These are phyloP conservation scores for Rhingia rostrata DNA, from an alignment of 2,888 invertebrate genomes.

Conservation along the genomic window DNA sequence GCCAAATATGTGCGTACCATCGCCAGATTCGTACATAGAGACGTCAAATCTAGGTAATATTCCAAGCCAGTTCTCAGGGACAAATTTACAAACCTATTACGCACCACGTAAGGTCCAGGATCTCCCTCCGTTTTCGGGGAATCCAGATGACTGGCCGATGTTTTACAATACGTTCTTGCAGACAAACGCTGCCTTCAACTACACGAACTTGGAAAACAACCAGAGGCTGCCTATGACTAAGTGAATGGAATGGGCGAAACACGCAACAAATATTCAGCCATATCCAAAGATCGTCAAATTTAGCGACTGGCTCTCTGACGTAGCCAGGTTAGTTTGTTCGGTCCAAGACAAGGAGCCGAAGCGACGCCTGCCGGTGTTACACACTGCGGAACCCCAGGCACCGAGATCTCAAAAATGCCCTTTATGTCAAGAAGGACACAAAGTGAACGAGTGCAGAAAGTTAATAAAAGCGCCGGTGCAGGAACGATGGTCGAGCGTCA, in stretches of 20 bases:
- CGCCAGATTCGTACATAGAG: conserved; percentile 26
- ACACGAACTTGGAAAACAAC: conserved; percentile 61
- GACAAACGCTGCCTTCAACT: conserved; percentile 52
- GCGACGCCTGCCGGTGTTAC: conserved; percentile 25
- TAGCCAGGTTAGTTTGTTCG: conserved; percentile 38
- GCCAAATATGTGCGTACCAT: conserved; percentile 8
- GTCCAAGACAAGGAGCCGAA: conserved; percentile 40
- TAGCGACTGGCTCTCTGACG: neutral
- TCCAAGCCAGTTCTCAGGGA: conserved; percentile 6
- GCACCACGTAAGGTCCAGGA: conserved; percentile 48
- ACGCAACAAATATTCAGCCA: neutral
- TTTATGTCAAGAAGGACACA: conserved; percentile 15
- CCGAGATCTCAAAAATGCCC: conserved; percentile 21
- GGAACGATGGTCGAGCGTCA: conserved; percentile 19
- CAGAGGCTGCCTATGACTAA: conserved; percentile 26
- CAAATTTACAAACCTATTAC: neutral
- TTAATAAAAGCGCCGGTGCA: conserved; percentile 25
- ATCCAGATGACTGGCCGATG: conserved; percentile 54
- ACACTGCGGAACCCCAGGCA: conserved; percentile 4
- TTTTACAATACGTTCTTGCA: conserved; percentile 60
- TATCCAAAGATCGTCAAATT: conserved; percentile 21
- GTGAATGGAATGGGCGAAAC: conserved; percentile 21
- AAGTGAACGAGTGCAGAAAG: conserved; percentile 14
- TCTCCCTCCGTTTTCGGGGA: conserved; percentile 63
- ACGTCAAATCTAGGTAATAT: conserved; percentile 4